Evolutionary conservation across 2,113 vertebrate species (phyloP), one percentile per base, ranked within the genome.

Genomic region (Sapayoa aenigma): DNA sequence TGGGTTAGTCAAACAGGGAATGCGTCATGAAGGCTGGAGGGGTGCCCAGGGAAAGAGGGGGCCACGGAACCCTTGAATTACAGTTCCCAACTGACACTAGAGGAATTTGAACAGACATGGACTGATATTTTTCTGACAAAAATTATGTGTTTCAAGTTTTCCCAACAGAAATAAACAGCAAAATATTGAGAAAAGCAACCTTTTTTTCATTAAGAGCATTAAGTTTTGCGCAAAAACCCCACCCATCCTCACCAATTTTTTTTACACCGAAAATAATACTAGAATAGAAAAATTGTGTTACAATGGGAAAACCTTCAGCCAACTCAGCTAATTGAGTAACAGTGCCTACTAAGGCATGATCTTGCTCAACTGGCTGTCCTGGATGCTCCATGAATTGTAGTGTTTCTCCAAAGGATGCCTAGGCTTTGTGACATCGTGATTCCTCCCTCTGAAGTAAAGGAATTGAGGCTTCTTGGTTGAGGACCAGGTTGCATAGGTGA

Each of bases 11-110:
- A 81, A 95, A 86, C 60, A 37, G 63, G 56, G 78, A 94, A 86
- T 96, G 95, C 90, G 85, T 96, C 94, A 97, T 28, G 85, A 88
- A 89, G 92, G 75, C 90, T 96, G 90, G 92, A 96, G 80, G 63
- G 65, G 30, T 93, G 95, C 92, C 85, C 76, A 59, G 82, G 79
- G 82, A 88, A 71, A 68, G 84, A 93, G 73, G 55, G 90, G 79
- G 90, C 87, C 44, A 14, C 52, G 60, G 27, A 92, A 83, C 65
- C 73, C 3, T 7, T 92, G 80, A 96, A 23, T 96, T 96, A 96
- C 86, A 92, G 77, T 94, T 97, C 96, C 94, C 96, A 96, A 21
- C 95, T 97, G 94, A 94, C 93, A 65, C 65, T 6, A 6, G 37
- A 96, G 94, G 94, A 96, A 95, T 96, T 96, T 11, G 5, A 60